Evolutionary conservation across 2,888 invertebrate species (phyloP).

Genomic region (Drosophila sordidula): DNA sequence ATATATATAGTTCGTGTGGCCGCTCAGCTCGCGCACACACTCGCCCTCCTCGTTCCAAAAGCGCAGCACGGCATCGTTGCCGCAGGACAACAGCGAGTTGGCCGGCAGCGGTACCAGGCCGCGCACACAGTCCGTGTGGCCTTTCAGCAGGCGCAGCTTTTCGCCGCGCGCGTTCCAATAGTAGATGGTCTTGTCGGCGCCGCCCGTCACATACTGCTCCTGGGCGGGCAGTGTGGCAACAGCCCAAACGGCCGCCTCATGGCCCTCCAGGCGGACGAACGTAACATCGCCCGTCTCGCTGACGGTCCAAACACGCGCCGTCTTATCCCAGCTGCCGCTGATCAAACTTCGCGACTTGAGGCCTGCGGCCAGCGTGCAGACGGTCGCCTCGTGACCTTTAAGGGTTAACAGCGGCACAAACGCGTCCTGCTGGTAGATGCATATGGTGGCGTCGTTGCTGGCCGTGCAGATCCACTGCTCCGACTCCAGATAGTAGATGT

Average conservation of each 20-base stretch:
- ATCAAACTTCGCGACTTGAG: constrained; percentile 87
- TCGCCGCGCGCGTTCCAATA: constrained; percentile 92
- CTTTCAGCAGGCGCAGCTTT: constrained; percentile 88
- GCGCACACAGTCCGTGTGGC: constrained; percentile 97
- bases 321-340: constrained; percentile 97
- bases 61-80: constrained; percentile 95
- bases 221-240: constrained; percentile 86
- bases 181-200: constrained; percentile 96
- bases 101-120: constrained; percentile 89
- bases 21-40: constrained; percentile 91
- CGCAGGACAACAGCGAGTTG: constrained; percentile 94
- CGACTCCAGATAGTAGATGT: constrained; percentile 91
- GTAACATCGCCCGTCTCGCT: constrained; percentile 86
- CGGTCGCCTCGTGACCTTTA: constrained; percentile 88
- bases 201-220: constrained; percentile 89
- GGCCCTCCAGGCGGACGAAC: constrained; percentile 88
- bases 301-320: constrained; percentile 93
- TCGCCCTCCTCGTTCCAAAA: constrained; percentile 93
- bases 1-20: constrained; percentile 96
- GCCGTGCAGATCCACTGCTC: constrained; percentile 94
- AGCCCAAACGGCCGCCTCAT: constrained; percentile 95
- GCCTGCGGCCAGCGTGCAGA: constrained; percentile 86
- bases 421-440: constrained; percentile 91
- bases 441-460: constrained; percentile 94
- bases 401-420: constrained; percentile 89